Base-by-base conservation (phyloP, 2,113 vertebrate genomes). In the Tichodroma muraria region DNA sequence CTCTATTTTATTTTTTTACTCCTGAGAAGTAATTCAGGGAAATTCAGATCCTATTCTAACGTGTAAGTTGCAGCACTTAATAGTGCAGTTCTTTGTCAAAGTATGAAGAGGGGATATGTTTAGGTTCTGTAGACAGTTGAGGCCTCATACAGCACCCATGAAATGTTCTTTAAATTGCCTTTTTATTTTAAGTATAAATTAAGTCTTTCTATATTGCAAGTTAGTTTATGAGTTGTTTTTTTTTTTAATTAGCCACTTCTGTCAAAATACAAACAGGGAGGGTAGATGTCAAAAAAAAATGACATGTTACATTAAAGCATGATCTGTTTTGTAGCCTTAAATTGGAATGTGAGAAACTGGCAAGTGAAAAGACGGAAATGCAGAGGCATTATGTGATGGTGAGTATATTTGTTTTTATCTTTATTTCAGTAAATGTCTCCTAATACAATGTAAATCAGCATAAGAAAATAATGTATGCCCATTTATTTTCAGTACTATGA, bases 331-430 rank as follows among this genome's bases (percentile, higher is more conserved):
- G 44, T 98, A 99, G 99, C 97, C 98, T 99, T 97, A 99, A 99
- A 96, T 97, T 99, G 98, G 99, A 99, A 97, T 99, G 99, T 98
- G 99, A 99, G 98, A 99, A 99, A 97, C 97, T 99, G 98, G 99
- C 99, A 96, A 99, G 99, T 17, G 99, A 99, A 97, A 99, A 99
- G 97, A 99, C 99, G 16, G 99, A 99, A 98, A 99, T 99, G 99
- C 99, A 99, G 97, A 98, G 99, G 92, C 99, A 99, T 97, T 99
- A 99, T 94, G 99, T 99, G 94, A 99, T 99, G 99, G 99, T 99
- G 98, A 98, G 98, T 97, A 49, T 94, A 79, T 75, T 61, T 78
- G 68, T 4, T 81, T 87, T 91, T 94, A 31, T 68, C 35, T 85
- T 86, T 77, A 45, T 63, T 72, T 42, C 38, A 28, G 57, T 56